These are phyloP conservation scores for Passer domesticus DNA, from an alignment of 2,113 vertebrate species.

Conservation along the genomic window DNA sequence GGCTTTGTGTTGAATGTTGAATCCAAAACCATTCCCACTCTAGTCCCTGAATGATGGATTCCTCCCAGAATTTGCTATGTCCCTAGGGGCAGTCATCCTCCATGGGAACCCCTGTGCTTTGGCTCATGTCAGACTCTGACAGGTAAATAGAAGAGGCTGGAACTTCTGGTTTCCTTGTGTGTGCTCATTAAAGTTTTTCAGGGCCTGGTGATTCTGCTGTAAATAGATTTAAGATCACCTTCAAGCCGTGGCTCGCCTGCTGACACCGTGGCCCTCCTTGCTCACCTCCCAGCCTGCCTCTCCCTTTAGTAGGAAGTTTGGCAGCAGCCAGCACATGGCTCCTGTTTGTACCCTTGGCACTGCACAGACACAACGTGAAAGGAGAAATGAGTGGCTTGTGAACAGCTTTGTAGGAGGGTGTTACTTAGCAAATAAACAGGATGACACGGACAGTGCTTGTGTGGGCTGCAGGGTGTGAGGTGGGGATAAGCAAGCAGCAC, in stretches of 20 bases:
- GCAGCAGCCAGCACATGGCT: not conserved
- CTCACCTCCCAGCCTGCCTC: not conserved
- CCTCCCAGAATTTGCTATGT: not conserved
- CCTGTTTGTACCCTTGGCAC: not conserved
- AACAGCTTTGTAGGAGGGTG: conserved; percentile 42
- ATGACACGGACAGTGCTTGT: not conserved
- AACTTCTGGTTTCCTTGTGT: not conserved
- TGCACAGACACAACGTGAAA: not conserved
- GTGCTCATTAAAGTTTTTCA: not conserved
- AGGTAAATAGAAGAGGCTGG: not conserved
- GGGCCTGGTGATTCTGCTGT: not conserved
- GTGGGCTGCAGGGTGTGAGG: conserved; percentile 40
- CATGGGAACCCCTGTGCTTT: not conserved
- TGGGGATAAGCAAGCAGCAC: conserved; percentile 2
- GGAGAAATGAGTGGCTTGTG: not conserved
- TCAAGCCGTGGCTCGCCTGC: not conserved
- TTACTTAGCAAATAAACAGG: conserved; percentile 10
- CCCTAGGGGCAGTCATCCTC: not conserved
- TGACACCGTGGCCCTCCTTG: not conserved
- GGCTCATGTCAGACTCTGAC: not conserved
- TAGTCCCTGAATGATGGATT: not conserved
- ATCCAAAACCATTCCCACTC: not conserved
- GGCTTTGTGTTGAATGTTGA: not conserved
- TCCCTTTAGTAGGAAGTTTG: not conserved
- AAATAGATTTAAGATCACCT: not conserved